These are phyloP conservation scores for Epirrita christyi DNA, from an alignment of 2,888 invertebrate species.

Conservation along the genomic window DNA sequence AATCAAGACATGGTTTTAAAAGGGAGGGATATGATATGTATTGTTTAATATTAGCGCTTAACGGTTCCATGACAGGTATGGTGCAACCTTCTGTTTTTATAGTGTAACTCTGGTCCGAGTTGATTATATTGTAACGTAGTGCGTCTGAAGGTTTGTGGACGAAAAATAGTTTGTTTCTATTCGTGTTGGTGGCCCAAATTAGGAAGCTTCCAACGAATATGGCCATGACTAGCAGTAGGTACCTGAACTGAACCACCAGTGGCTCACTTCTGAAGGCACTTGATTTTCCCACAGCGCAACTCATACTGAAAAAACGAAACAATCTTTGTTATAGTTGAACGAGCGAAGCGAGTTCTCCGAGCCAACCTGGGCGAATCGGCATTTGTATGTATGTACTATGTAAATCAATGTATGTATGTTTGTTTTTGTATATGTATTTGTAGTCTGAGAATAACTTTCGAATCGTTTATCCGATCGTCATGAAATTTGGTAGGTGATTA, in stretches of 20 bases:
- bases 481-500: no score
- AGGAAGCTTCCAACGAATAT: conserved; percentile 48
- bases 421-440: no score
- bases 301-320: conserved; percentile 39
- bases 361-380: no score
- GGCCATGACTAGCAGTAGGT: conserved; percentile 47
- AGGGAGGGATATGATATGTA: conserved; percentile 25
- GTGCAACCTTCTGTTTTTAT: conserved; percentile 86
- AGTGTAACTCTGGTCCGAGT: conserved; percentile 51
- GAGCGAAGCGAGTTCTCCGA: no score
- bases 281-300: conserved; percentile 17
- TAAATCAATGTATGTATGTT: no score
- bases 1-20: conserved; percentile 24
- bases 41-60: conserved; percentile 74
- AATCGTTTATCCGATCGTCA: no score
- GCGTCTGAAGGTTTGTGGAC: conserved; percentile 11
- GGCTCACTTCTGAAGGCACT: conserved; percentile 23
- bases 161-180: conserved; percentile 18
- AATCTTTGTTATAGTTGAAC: no score
- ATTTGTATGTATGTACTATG: no score
- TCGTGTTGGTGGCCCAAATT: conserved; percentile 35
- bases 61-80: conserved; percentile 85
- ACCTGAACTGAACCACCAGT: conserved; percentile 43
- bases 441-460: no score
- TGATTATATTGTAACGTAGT: conserved; percentile 7